Percentiles rank a stretch among this genome's conserved stretches.
Evolutionary conservation across 2,113 vertebrate species (phyloP).

Genomic region (Clupea harengus): DNA sequence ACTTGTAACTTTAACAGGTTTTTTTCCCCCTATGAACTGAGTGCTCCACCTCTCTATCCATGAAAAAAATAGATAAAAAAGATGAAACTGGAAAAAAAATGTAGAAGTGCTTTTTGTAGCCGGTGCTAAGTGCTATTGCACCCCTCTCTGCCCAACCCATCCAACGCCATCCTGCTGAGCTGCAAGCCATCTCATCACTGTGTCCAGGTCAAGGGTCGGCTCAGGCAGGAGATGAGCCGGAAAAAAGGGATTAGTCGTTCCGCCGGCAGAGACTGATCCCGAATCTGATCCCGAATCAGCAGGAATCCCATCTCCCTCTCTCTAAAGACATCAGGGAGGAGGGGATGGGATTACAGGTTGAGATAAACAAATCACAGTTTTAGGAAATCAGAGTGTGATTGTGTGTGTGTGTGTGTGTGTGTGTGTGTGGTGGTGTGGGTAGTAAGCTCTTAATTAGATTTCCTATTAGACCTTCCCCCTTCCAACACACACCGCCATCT

Average conservation of each 20-base stretch:
- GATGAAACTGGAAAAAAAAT: neutral
- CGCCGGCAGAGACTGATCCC: conserved; percentile 42
- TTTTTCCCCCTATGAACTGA: neutral
- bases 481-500: conserved; percentile 11
- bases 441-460: conserved; percentile 66
- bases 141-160: neutral
- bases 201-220: conserved; percentile 55
- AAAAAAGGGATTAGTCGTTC: conserved; percentile 56
- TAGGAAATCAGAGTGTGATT: conserved; percentile 44
- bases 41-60: neutral
- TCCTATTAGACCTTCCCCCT: conserved; percentile 40
- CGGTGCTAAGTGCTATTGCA: conserved; percentile 20
- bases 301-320: conserved; percentile 51
- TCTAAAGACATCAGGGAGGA: conserved; percentile 43
- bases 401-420: conserved; percentile 26
- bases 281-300: conserved; percentile 52
- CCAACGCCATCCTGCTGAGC: neutral
- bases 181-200: conserved; percentile 46
- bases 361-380: conserved; percentile 59
- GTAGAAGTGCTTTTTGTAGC: neutral
- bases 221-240: conserved; percentile 53
- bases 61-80: neutral
- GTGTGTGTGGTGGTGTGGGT: conserved; percentile 32
- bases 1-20: neutral
- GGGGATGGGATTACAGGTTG: conserved; percentile 59